Base-by-base conservation (phyloP, 2,797 vertebrate genomes). In the Chrysocyon brachyurus region DNA sequence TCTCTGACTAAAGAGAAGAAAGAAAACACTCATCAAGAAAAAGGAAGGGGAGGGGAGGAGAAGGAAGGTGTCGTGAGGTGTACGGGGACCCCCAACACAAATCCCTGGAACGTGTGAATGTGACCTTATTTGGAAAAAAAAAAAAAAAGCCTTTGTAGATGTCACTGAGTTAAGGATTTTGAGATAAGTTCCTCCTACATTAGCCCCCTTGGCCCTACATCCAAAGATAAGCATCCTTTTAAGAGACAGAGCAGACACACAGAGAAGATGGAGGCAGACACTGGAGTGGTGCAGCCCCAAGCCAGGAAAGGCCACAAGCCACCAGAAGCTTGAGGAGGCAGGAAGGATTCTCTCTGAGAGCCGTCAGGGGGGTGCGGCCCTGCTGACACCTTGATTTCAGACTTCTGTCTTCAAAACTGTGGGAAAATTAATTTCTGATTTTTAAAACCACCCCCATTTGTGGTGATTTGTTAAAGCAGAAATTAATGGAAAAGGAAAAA, bases 221-320 rank as follows among this genome's bases (percentile, higher is more conserved):
- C 36, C 56, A 68, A 17, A 56, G 28, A 33, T 15, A 49, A 56
- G 5, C 14, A 12, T 70, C 82, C 73, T 68, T 21, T 1, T 28
- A 56, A 78, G 75, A 81, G 64, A 33, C 14, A 4, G 28, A 12
- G 77, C 17, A 6, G 36, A 49, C 16, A 9, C 40, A 1, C 21
- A 1, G 26, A 40, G n/a, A 28, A 33, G 61, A 15, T 0, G 0
- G 66, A 89, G 64, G 28, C 36, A 40, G 49, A 79, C 73, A 36
- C 2, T 1, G 16, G 28, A 12, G 22, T 4, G 0, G 1, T 4
- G 3, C 6, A 33, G 24, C 49, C 21, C 0, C 15, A 24, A 26
- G 31, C 31, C 19, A 21, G 4, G 24, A 61, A 49, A 81, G 6
- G 4, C 85, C 28, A 21, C 66, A 17, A 54, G 31, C 36, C 9